phyloP scores from a whole-genome alignment of 1,140 invertebrate species.

The Eumeta japonica region DNA sequence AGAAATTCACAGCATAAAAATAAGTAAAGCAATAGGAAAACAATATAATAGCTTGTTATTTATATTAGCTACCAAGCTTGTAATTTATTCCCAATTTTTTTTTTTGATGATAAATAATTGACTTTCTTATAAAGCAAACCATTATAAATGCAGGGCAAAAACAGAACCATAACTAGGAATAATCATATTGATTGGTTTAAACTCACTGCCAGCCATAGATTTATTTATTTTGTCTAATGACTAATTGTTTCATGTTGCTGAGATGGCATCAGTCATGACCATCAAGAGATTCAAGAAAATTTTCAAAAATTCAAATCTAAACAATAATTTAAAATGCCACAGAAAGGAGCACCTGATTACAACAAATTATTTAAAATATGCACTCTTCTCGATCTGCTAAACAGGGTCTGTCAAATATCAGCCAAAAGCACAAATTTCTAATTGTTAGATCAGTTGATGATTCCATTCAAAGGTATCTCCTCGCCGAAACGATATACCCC shows the following conservation, averaged over 20 bases:
- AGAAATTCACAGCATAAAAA: too few species aligned
- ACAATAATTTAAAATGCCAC: constrained; percentile 29
- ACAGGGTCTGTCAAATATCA: constrained; percentile 19
- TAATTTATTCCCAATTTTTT: too few species aligned
- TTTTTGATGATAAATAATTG: too few species aligned
- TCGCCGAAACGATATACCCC: constrained; percentile 33
- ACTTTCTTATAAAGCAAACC: too few species aligned
- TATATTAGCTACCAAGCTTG: too few species aligned
- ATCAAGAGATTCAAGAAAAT: constrained; percentile 40
- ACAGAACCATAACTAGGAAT: too few species aligned
- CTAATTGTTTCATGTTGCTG: constrained; percentile 27
- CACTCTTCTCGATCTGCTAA: constrained; percentile 23
- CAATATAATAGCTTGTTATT: too few species aligned
- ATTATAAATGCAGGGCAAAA: too few species aligned
- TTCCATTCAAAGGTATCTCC: constrained; percentile 31
- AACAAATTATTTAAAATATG: constrained; percentile 41
- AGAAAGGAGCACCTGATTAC: constrained; percentile 20
- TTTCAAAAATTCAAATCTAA: constrained; percentile 29
- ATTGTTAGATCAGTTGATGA: constrained; percentile 36
- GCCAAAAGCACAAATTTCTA: constrained; percentile 16
- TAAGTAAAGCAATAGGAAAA: too few species aligned
- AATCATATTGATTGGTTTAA: constrained; percentile 18
- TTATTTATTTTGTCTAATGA: constrained; percentile 35
- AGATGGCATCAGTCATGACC: constrained; percentile 33
- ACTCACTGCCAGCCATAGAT: constrained; percentile 14